A percentile compares a stretch with the other conserved stretches of the same genome.
Evolutionary conservation across 2,888 invertebrate species (phyloP).

Genomic region (Myathropa florea): DNA sequence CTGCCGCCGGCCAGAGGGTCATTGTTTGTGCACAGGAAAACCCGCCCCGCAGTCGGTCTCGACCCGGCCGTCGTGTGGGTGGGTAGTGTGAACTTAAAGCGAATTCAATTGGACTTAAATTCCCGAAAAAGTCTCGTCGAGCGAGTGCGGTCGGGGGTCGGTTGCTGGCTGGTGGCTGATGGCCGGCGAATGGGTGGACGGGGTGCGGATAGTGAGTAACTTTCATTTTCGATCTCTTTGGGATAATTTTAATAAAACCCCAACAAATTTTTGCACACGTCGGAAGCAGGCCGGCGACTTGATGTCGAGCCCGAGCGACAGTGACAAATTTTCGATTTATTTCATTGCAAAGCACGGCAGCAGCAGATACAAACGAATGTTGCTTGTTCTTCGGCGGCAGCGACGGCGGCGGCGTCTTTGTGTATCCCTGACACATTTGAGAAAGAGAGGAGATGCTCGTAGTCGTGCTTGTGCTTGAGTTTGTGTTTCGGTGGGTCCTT

Average conservation of each 20-base stretch:
- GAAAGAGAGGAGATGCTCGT: conserved; percentile 21
- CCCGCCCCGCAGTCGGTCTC: neutral
- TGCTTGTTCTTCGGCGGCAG: neutral
- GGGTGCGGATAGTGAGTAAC: conserved; percentile 31
- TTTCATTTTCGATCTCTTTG: conserved; percentile 66
- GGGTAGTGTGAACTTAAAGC: conserved; percentile 63
- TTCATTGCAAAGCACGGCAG: conserved; percentile 67
- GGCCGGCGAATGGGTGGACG: no score
- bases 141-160: conserved; percentile 1
- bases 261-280: conserved; percentile 70
- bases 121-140: conserved; percentile 49
- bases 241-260: conserved; percentile 70
- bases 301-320: conserved; percentile 73
- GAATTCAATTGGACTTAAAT: conserved; percentile 52
- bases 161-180: conserved; percentile 10
- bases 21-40: conserved; percentile 25
- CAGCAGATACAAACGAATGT: conserved; percentile 12
- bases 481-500: conserved; percentile 24
- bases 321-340: conserved; percentile 74
- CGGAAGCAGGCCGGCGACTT: conserved; percentile 73
- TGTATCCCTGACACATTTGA: conserved; percentile 53
- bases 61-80: neutral
- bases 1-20: conserved; percentile 19
- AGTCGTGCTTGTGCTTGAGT: conserved; percentile 23
- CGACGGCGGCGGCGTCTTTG: conserved; percentile 48